Evolutionary conservation across 2,888 invertebrate genomes (phyloP).

Genomic region (Ceraclea dissimilis): DNA sequence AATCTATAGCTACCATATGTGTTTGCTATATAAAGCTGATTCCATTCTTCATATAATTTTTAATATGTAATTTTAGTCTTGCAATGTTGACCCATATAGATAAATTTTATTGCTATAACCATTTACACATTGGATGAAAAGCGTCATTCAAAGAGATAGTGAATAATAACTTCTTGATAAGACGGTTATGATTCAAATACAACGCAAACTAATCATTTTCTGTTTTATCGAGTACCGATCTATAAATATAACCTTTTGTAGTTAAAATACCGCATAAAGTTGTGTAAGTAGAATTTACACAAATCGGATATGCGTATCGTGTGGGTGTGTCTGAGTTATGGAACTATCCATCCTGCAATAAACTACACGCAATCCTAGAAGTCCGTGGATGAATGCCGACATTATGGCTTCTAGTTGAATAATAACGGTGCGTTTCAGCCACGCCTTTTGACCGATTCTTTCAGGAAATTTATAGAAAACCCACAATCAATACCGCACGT

Average conservation of each 20-base stretch:
- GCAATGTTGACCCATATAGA: too few relatives aligned
- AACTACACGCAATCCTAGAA: conserved; percentile 11
- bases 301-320: neutral
- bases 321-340: conserved; percentile 1
- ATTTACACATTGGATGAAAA: too few relatives aligned
- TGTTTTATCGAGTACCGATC: neutral
- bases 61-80: too few relatives aligned
- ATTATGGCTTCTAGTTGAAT: conserved; percentile 4
- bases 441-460: conserved; percentile 17
- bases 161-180: too few relatives aligned
- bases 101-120: too few relatives aligned
- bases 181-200: too few relatives aligned
- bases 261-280: neutral
- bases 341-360: conserved; percentile 11
- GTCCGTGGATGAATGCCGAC: conserved; percentile 11
- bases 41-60: too few relatives aligned
- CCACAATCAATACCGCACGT: too few relatives aligned
- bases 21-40: too few relatives aligned
- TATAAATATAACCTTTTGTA: neutral
- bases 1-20: too few relatives aligned
- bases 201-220: neutral
- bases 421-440: conserved; percentile 16
- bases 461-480: neutral
- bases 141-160: too few relatives aligned
- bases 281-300: neutral